These are phyloP conservation scores for Apis mellifera DNA, from an alignment of 1,140 invertebrate species.

Conservation along the genomic window Amel_HAv3.1 CM009944.2:1965001-1965500, in stretches of 20 bases:
- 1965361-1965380: constrained; percentile 13
- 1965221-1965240: too few species aligned
- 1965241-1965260: background rate
- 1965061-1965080: too few species aligned
- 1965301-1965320: background rate
- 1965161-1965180: too few species aligned
- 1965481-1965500: constrained; percentile 10
- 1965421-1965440: background rate
- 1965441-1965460: too few species aligned
- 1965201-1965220: background rate
- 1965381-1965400: background rate
- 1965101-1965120: too few species aligned
- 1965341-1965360: background rate
- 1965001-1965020: too few species aligned
- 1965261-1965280: background rate
- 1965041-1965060: too few species aligned
- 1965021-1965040: too few species aligned
- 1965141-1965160: too few species aligned
- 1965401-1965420: constrained; percentile 9
- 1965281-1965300: background rate
- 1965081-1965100: background rate
- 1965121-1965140: background rate
- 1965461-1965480: too few species aligned
- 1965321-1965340: background rate
- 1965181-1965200: too few species aligned